Base-by-base conservation (phyloP, 1,140 invertebrate species). In the Chionoecetes opilio region DNA sequence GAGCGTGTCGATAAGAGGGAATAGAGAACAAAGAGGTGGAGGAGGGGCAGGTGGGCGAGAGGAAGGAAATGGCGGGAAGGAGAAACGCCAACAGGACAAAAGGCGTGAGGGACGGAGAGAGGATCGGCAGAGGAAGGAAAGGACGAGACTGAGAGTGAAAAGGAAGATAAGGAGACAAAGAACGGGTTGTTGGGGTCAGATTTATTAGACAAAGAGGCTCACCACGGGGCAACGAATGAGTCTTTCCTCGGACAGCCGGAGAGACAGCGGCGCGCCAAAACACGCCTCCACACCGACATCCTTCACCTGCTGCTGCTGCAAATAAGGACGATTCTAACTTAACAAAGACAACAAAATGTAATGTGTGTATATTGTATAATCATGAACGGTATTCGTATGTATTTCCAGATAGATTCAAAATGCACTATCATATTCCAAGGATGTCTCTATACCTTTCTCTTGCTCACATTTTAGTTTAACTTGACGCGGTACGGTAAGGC, bases 141-240 rank as follows among this genome's bases (percentile, higher is more conserved):
- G 41, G 34, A 29, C 31, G 89, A 91, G 41, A 53, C 31, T 41
- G 31, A 41, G 34, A 46, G 89, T 91, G 34, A 38, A 91, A 91
- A 91, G 41, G 46, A 32, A 46, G 35, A 87, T 87, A 87, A 38
- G 34, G 32, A 37, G 32, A 87, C 37, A 38, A 38, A 37, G 37
- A 87, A 87, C 63, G 63, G 63, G 63, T 75, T 75, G 63, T 75
- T 75, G 63, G 63, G 63, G 63, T 75, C 63, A 75, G n/a, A 75
- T 75, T 75, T 75, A 75, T 75, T 75, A 75, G 63, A 75, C 63
- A 75, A 75, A 75, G 63, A 75, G 63, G 63, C 63, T 75, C 63
- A 75, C 63, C 63, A 75, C 63, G 21, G n/a, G 63, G 63, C 63
- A 75, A 75, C 63, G 63, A 75, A 75, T 75, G 63, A 75, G 63